A percentile compares a stretch with the other conserved stretches of the same genome.
Evolutionary conservation across 2,113 vertebrate species (phyloP).

Genomic region (Pristiophorus japonicus): DNA sequence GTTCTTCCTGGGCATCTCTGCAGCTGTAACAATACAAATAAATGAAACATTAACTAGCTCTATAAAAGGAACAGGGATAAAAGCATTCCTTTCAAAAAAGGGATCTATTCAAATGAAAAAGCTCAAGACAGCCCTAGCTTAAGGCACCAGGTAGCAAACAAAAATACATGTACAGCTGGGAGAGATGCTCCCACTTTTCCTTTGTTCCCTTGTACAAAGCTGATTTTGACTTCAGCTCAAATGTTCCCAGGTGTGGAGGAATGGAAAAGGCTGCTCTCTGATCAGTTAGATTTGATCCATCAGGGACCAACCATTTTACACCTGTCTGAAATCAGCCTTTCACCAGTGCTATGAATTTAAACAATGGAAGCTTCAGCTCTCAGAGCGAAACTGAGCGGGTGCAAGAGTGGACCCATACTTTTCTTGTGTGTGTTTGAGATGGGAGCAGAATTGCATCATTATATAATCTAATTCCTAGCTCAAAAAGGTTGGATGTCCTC

Average conservation of each 20-base stretch:
- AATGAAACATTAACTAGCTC: neutral
- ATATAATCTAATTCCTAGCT: neutral
- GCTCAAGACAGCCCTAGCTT: neutral
- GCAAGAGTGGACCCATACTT: neutral
- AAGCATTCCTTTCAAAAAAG: neutral
- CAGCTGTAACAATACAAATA: conserved; percentile 14
- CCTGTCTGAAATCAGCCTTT: neutral
- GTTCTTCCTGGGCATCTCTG: conserved; percentile 31
- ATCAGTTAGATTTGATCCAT: neutral
- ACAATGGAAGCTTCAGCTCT: neutral
- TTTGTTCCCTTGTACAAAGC: neutral
- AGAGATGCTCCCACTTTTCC: neutral
- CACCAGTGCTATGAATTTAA: neutral
- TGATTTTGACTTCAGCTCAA: neutral
- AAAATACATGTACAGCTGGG: neutral
- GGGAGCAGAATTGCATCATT: neutral
- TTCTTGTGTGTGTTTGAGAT: neutral
- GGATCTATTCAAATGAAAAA: neutral
- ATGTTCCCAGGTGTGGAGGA: neutral
- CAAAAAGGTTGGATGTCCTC: neutral
- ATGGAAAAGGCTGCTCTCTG: neutral
- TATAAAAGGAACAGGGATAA: neutral
- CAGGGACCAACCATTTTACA: neutral
- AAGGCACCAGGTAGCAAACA: neutral
- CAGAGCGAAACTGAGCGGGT: neutral